These are phyloP conservation scores for Orycteropus afer DNA, from an alignment of 2,113 vertebrate species.

Conservation along the genomic window DNA sequence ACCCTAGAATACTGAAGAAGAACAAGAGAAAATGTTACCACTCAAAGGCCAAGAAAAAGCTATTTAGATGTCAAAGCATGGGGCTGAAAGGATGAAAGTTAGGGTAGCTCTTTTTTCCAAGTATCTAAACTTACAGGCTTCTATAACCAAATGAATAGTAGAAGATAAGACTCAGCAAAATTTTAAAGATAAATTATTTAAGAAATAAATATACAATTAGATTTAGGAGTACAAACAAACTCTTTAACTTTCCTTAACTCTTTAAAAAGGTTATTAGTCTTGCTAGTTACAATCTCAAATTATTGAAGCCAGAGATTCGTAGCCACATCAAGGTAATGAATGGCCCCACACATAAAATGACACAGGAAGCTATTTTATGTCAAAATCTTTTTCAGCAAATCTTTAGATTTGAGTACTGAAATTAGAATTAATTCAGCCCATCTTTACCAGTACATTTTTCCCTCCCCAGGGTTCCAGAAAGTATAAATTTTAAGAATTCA, in stretches of 20 bases:
- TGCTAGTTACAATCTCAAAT: not conserved
- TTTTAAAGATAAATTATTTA: not conserved
- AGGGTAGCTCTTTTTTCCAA: not conserved
- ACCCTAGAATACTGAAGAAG: too few species aligned
- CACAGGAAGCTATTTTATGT: not conserved
- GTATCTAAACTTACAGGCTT: not conserved
- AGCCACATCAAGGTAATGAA: not conserved
- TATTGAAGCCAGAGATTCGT: not conserved
- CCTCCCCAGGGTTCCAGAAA: constrained; percentile 44
- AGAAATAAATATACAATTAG: not conserved
- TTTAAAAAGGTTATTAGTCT: not conserved
- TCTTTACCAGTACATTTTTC: constrained; percentile 1
- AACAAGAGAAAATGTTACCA: not conserved
- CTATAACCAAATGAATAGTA: not conserved
- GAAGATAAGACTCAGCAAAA: not conserved
- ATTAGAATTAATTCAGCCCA: constrained; percentile 16
- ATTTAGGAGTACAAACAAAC: not conserved
- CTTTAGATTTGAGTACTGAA: not conserved
- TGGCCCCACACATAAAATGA: not conserved
- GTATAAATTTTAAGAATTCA: constrained; percentile 24
- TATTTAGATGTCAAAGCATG: not conserved
- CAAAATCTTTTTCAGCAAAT: constrained; percentile 15
- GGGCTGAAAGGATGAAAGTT: not conserved
- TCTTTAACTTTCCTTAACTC: not conserved
- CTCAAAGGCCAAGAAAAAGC: not conserved